Base-by-base conservation (phyloP, 2,113 vertebrate genomes). In the Ophiodon elongatus region DNA sequence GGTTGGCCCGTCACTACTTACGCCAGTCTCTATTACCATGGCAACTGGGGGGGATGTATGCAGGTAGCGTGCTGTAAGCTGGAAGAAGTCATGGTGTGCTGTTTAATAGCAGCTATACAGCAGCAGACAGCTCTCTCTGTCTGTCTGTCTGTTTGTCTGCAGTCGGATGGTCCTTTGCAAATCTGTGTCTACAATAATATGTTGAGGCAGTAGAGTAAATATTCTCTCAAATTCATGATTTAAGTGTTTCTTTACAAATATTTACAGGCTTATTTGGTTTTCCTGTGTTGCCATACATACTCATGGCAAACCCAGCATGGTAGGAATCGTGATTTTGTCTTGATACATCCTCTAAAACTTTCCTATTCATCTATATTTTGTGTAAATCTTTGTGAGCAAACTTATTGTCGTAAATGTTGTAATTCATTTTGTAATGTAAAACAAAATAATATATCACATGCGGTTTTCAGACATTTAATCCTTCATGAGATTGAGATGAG, bases 11-110 rank as follows among this genome's bases (percentile, higher is more conserved):
- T 87, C 82, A 68, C 90, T 91, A 91, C 89, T 93, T 89, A 91
- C 83, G 71, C 92, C 92, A 79, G 69, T 82, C 91, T 89, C 90
- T 78, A 94, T 95, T 94, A 86, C 95, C 95, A 95, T 95, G 93
- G 94, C 93, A 95, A 96, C 95, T 89, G 83, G 80, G 85, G 65
- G 87, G 86, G 89, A 87, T 65, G 88, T 88, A 85, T 93, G 94
- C 92, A 94, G 93, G 94, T 94, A 92, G 91, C 73, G 82, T 83
- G 86, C 88, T 91, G 89, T 60, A 85, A 90, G 86, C 91, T 72
- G 74, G 76, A 85, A 90, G 91, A 85, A 89, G 90, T 93, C 93
- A 85, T 87, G 86, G 88, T 75, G 93, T 80, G 92, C 88, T 89
- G 76, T 88, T 88, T 94, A 93, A 95, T 93, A 93, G 87, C 84